Conservation (phyloP, 2,888 invertebrate species). For the Drosophila nr. perissopoda region DNA sequence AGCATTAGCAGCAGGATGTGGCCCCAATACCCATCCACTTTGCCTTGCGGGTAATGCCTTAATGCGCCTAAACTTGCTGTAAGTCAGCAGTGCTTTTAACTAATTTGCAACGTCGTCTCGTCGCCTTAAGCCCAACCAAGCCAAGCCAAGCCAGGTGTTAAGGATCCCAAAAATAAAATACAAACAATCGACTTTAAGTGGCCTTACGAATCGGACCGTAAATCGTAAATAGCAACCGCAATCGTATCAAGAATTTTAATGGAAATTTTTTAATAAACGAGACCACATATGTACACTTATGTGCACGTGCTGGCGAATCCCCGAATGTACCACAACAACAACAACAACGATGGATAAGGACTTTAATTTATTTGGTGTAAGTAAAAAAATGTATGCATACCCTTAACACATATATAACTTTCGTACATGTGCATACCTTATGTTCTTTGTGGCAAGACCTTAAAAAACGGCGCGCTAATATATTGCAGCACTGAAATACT, state of each 20-base stretch:
- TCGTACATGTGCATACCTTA: constrained; percentile 50
- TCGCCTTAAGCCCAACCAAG: constrained; percentile 32
- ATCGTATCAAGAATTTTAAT: constrained; percentile 56
- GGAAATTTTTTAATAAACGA: constrained; percentile 60
- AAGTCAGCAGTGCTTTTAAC: constrained; percentile 71
- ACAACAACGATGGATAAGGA: constrained; percentile 32
- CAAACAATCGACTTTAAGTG: constrained; percentile 56
- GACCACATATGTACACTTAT: constrained; percentile 14
- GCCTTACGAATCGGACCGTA: constrained; percentile 53
- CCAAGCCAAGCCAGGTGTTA: constrained; percentile 39
- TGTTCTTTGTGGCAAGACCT: constrained; percentile 35
- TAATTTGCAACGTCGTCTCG: constrained; percentile 54
- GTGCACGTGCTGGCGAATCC: constrained; percentile 21
- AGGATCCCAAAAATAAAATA: constrained; percentile 32
- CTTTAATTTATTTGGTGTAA: constrained; percentile 58
- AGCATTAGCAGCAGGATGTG: constrained; percentile 33
- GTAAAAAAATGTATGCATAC: constrained; percentile 47
- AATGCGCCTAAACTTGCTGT: constrained; percentile 73
- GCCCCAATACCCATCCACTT: constrained; percentile 8
- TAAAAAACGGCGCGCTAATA: constrained; percentile 67
- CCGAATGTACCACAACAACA: constrained; percentile 39
- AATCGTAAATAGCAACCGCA: constrained; percentile 36
- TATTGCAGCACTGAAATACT: constrained; percentile 66
- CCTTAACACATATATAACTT: constrained; percentile 20
- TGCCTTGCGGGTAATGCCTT: constrained; percentile 64